A percentile compares a stretch with the other conserved stretches of the same genome.
Evolutionary conservation across 2,888 invertebrate species (phyloP).

Genomic region (Drosophila kanekoi): DNA sequence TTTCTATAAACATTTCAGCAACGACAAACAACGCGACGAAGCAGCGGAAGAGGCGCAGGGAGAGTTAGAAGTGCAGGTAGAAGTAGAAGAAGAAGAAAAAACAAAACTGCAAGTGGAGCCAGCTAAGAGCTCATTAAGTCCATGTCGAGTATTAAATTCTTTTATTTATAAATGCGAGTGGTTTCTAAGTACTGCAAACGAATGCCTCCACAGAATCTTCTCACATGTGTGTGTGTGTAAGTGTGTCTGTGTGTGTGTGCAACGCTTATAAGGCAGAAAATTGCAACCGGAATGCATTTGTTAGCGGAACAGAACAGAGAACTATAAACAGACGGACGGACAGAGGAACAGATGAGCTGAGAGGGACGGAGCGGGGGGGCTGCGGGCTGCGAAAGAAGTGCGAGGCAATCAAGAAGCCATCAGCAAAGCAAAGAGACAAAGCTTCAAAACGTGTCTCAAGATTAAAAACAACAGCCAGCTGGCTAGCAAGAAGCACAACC

Average conservation of each 20-base stretch:
- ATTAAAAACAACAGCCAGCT: conserved; percentile 12
- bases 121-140: conserved; percentile 66
- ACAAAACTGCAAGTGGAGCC: conserved; percentile 38
- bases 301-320: conserved; percentile 42
- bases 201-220: conserved; percentile 41
- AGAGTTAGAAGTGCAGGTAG: conserved; percentile 11
- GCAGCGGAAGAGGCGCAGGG: neutral
- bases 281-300: conserved; percentile 71
- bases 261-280: conserved; percentile 71
- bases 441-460: conserved; percentile 25
- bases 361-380: neutral
- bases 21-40: conserved; percentile 9
- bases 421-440: conserved; percentile 19
- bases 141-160: conserved; percentile 69
- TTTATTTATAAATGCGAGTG: conserved; percentile 61
- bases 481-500: conserved; percentile 1
- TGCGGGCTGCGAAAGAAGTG: conserved; percentile 16
- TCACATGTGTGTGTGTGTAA: conserved; percentile 1
- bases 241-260: conserved; percentile 8
- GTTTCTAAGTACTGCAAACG: conserved; percentile 47
- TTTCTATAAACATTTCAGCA: conserved; percentile 54
- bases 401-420: conserved; percentile 31
- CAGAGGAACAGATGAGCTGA: neutral
- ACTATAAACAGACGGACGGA: conserved; percentile 17
- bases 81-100: too few relatives aligned